phyloP scores from a whole-genome alignment of 1,140 invertebrate genomes.

The Frieseomelitta varia region DNA sequence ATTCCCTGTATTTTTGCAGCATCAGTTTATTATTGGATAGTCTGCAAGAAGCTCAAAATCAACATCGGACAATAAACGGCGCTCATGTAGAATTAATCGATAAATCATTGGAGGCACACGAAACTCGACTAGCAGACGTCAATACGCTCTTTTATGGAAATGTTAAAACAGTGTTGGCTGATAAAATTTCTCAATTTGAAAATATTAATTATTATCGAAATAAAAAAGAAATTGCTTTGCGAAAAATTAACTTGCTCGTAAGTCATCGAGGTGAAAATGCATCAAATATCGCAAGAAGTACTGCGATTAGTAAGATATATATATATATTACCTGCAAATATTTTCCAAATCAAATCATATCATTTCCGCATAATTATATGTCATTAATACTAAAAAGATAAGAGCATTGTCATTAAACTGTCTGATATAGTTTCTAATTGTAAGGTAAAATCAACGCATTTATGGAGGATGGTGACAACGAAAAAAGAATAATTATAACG shows the following conservation, averaged over 20 bases:
- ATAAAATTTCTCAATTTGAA: conserved; percentile 29
- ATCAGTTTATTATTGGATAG: conserved; percentile 71
- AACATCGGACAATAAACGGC: conserved; percentile 63
- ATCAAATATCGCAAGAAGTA: conserved; percentile 54
- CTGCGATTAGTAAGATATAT: conserved; percentile 65
- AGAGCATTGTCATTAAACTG: not conserved
- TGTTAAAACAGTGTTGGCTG: conserved; percentile 43
- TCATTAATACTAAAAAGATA: not conserved
- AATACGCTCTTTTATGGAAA: conserved; percentile 46
- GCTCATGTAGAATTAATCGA: conserved; percentile 70
- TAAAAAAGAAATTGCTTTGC: conserved; percentile 60
- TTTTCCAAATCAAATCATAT: too few species aligned
- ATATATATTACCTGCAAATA: not conserved
- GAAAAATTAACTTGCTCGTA: conserved; percentile 43
- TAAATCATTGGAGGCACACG: conserved; percentile 62
- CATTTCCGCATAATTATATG: not conserved
- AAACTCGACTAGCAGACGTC: conserved; percentile 27
- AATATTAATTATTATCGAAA: conserved; percentile 48
- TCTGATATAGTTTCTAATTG: not conserved
- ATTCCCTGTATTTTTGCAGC: conserved; percentile 45
- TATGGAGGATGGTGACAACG: conserved; percentile 61
- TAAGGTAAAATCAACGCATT: conserved; percentile 64
- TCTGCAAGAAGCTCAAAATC: conserved; percentile 66
- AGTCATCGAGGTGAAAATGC: conserved; percentile 56
- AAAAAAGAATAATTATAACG: conserved; percentile 47